Conservation (phyloP, 2,113 vertebrate species). For the Setophaga petechia region DNA sequence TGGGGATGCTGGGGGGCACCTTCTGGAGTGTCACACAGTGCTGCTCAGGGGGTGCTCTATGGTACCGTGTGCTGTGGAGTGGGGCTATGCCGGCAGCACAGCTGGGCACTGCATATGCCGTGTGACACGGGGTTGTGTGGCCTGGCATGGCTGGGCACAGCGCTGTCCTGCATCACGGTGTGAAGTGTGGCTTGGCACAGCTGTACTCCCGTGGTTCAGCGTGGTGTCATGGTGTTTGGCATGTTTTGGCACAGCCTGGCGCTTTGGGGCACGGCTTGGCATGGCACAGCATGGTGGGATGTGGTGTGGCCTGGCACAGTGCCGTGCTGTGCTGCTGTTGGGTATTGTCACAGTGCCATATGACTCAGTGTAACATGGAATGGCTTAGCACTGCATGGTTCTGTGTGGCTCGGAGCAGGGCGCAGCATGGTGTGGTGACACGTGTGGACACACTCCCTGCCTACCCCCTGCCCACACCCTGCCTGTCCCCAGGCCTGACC, state of each 20-base stretch:
- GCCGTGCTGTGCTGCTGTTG: background rate
- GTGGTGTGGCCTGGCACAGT: background rate
- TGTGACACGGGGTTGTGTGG: fast-evolving
- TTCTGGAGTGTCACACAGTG: background rate
- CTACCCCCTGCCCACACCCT: background rate
- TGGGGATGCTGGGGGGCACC: constrained; percentile 23
- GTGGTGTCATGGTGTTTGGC: fast-evolving
- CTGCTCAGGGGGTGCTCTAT: fast-evolving
- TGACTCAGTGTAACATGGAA: background rate
- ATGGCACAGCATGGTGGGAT: background rate
- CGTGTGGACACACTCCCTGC: fast-evolving
- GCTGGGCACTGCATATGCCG: fast-evolving
- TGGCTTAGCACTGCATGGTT: fast-evolving
- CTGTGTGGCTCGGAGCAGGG: fast-evolving
- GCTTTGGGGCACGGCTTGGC: background rate
- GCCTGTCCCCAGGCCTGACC: constrained; percentile 81
- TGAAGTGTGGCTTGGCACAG: fast-evolving
- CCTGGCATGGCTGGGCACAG: fast-evolving
- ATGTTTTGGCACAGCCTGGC: fast-evolving
- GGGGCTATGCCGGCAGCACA: background rate
- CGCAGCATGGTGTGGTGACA: background rate
- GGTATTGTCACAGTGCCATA: background rate
- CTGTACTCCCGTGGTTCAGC: background rate
- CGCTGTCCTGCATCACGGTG: fast-evolving
- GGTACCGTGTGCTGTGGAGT: too few species aligned